Percentiles rank a stretch among this genome's conserved stretches.
Evolutionary conservation across 2,797 vertebrate species (phyloP).

Genomic region (Hypotaenidia philippensis): DNA sequence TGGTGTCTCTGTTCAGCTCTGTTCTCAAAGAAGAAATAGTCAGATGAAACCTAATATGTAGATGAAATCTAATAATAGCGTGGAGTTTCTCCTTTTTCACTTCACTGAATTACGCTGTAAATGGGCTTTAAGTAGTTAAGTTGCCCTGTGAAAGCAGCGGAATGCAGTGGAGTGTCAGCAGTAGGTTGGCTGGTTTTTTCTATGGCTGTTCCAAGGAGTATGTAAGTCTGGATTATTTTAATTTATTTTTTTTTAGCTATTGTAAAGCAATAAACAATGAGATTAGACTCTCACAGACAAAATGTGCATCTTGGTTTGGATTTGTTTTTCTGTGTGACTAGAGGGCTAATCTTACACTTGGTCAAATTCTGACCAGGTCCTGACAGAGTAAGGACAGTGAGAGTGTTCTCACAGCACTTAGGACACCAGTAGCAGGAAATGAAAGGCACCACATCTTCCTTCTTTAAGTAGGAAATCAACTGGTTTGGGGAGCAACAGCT

Average conservation of each 20-base stretch:
- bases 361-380: neutral
- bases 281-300: neutral
- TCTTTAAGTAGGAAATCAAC: neutral
- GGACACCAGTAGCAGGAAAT: neutral
- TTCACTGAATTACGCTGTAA: neutral
- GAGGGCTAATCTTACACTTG: neutral
- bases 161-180: neutral
- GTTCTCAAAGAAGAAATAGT: neutral
- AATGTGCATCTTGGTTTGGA: neutral
- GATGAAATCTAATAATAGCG: neutral
- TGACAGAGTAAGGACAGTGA: neutral
- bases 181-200: neutral
- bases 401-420: neutral
- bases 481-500: neutral
- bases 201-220: neutral
- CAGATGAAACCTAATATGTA: neutral
- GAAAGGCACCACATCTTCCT: neutral
- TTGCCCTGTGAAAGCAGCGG: neutral
- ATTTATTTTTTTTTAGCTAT: neutral
- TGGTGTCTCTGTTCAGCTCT: neutral
- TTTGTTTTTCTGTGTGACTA: neutral
- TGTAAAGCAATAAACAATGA: neutral
- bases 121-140: neutral
- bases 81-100: neutral
- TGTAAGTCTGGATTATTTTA: neutral